phyloP scores from a whole-genome alignment of 2,113 vertebrate genomes.

The Phrynosoma platyrhinos region DNA sequence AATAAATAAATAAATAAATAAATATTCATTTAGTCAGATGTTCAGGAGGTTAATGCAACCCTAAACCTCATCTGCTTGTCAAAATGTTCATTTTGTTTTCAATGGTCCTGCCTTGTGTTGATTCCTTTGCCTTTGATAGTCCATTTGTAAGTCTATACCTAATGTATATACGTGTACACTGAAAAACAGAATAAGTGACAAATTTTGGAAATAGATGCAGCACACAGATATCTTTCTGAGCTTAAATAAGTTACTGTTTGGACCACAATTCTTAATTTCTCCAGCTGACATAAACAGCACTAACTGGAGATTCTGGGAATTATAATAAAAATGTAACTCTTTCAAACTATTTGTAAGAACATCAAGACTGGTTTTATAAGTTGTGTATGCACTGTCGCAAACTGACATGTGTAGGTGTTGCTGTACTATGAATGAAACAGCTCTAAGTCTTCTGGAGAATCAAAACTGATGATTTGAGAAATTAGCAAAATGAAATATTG shows the following conservation, averaged over 20 bases:
- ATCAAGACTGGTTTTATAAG: no score
- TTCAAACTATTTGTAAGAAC: neutral
- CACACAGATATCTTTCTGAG: neutral
- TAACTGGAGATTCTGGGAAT: no score
- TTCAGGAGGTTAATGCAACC: neutral
- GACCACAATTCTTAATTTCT: no score
- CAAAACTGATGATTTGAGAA: neutral
- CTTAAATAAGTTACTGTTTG: no score
- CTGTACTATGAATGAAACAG: neutral
- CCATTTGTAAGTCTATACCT: neutral
- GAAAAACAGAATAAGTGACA: neutral
- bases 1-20: neutral
- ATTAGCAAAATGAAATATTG: neutral
- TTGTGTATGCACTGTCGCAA: no score
- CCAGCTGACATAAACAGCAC: no score
- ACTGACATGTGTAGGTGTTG: neutral
- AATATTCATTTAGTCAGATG: neutral
- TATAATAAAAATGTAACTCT: no score
- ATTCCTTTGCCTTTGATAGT: neutral
- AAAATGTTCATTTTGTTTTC: neutral
- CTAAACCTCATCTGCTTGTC: neutral
- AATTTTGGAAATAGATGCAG: neutral
- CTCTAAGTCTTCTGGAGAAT: neutral
- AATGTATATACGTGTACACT: neutral
- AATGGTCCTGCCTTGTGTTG: neutral